Evolutionary conservation across 2,113 vertebrate genomes (phyloP), one percentile per base, ranked within the genome.

Genomic region (Vulpes ferrilata): DNA sequence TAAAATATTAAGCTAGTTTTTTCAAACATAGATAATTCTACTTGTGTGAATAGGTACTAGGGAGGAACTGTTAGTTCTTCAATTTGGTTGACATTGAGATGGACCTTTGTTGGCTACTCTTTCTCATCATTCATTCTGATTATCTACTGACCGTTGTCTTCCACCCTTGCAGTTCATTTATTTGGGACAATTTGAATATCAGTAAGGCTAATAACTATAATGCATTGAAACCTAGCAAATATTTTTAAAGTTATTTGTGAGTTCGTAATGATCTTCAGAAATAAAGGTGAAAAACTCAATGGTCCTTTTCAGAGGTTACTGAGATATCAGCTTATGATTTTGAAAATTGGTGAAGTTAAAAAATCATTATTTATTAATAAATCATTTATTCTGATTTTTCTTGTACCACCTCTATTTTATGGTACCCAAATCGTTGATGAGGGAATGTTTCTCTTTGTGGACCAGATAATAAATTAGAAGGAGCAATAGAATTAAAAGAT

Each of bases 271-370:
- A 76, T 35, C n/a, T 55, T 83, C 43, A 48, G 60, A 55, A 95
- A 80, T 59, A 62, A 94, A 90, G 90, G 27, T 74, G 48, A 74
- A 74, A 84, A 82, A 62, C 30, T 43, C 13, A 82, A 17, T 87
- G 32, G 13, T 64, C 51, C 43, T 15, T 69, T 81, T 79, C 11
- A 9, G 30, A 67, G 78, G 74, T 38, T 85, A 51, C 25, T 80
- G 59, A 25, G 48, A 59, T 90, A 79, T 76, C 27, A 62, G 51
- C 15, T 92, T 88, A 74, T 92, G 82, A 65, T 55, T 89, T 97
- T 85, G 62, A 79, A 93, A 93, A 95, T 17, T 89, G 16, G 43
- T 55, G 30, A 82, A 65, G 23, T 48, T 83, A 55, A 79, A 38
- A 76, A 89, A 53, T 43, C 32, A 32, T 43, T 43, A 43, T 43